Conservation (phyloP, 2,888 invertebrate species). For the Athetis lepigone region DNA sequence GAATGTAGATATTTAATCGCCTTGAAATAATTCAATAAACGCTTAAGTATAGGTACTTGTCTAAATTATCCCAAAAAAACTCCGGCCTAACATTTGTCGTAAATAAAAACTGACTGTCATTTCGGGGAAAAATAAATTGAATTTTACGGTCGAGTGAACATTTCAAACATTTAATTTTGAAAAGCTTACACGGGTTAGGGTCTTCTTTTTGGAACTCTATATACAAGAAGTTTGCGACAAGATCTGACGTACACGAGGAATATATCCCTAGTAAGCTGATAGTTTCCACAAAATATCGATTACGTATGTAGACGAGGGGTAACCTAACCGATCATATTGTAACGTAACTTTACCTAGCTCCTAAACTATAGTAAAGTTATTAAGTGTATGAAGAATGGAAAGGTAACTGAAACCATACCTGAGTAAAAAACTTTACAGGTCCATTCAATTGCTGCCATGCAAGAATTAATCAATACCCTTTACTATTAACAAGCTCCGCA, state of each 20-base stretch:
- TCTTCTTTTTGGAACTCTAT: background rate
- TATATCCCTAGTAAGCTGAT: constrained; percentile 20
- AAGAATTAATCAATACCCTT: constrained; percentile 13
- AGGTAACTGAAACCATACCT: constrained; percentile 10
- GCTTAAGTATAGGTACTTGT: background rate
- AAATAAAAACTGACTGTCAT: background rate
- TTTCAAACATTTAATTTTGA: constrained; percentile 15
- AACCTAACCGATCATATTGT: constrained; percentile 7
- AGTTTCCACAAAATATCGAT: constrained; percentile 35
- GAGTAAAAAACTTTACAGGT: constrained; percentile 12
- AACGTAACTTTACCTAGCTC: background rate
- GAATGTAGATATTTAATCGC: background rate
- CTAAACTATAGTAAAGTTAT: background rate
- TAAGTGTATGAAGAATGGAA: background rate
- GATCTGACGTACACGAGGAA: background rate
- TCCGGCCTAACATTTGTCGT: background rate
- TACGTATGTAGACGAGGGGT: constrained; percentile 13
- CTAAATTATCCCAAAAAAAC: background rate
- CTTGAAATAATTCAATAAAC: background rate
- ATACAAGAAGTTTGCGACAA: constrained; percentile 11
- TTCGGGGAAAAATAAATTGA: background rate
- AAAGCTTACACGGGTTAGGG: background rate
- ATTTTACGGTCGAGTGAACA: constrained; percentile 1
- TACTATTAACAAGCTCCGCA: constrained; percentile 5
- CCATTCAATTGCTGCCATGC: constrained; percentile 18